Base-by-base conservation (phyloP, 2,113 vertebrate species). In the Scomber japonicus region DNA sequence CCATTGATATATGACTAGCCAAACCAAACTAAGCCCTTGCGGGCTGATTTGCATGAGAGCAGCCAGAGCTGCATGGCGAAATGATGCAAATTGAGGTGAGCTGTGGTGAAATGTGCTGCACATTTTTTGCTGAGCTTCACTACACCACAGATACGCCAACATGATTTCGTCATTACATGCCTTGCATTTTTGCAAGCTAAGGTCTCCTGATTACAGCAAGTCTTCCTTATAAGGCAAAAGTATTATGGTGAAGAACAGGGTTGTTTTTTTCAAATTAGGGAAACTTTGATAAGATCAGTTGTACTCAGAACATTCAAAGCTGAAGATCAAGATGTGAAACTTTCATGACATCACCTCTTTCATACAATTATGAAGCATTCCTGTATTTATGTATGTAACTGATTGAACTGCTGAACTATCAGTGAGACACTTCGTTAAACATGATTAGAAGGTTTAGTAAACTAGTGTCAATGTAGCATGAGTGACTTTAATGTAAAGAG, bases 401-500 rank as follows among this genome's bases (percentile, higher is more conserved):
- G 55, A 71, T 12, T 65, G 30, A 56, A 9, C 54, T 46, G 17
- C 54, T 50, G 11, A 69, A 46, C 55, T 35, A 40, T 8, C 6
- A 40, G 66, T 5, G 45, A 74, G 3, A 2, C 13, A 50, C n/a
- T 46, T 17, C 12, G 50, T 27, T 16, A 57, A 69, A 46, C 31
- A 14, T 44, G 17, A 55, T 14, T 30, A 13, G n/a, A 57, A 17
- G 0, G 0, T 57, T 49, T 13, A 51, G 5, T 15, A 16, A 60
- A 71, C 17, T 9, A 21, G 27, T 11, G 11, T 57, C 8, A 0
- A 11, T 45, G 49, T 15, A 45, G 48, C 27, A 73, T 57, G 30
- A 68, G 30, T 73, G 54, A 65, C 31, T 57, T 73, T 64, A 67
- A 69, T 65, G 40, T 67, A 46, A 35, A 55, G 21, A 74, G 27